Base-by-base conservation (phyloP, 1,140 invertebrate species). In the Drosophila micromelanica region DNA sequence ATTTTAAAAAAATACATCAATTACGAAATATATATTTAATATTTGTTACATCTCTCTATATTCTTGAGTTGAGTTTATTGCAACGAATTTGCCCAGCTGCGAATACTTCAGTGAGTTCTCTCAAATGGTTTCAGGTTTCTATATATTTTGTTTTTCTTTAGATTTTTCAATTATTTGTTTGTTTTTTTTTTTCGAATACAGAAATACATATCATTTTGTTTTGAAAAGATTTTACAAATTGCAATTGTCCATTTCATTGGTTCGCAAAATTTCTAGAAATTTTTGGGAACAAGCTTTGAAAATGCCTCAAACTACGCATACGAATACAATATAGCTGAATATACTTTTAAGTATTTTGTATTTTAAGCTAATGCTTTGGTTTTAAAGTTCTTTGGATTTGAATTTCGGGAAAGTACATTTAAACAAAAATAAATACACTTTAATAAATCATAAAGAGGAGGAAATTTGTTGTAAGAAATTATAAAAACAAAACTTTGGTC, bases 211-310 rank as follows among this genome's bases (percentile, higher is more conserved):
- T 86, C 71, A 75, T 75, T 62, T 43, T 72, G 73, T 59, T 52
- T 80, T 77, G 74, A 85, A 86, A 80, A 65, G 40, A 46, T 73
- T 61, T 71, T 78, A 61, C 75, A 75, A 77, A 64, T 67, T 57
- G 55, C 78, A 45, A 80, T 75, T 76, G 54, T 68, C 43, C 54
- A 60, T 73, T 80, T 71, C 69, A 85, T 49, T 78, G 76, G 73
- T 84, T 87, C 73, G 80, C 80, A 89, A 89, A 89, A 84, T 87
- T 76, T 89, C 84, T 81, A 89, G 80, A 89, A 71, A 55, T 68
- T 87, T 73, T 82, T 73, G 80, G 70, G 84, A 89, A 89, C 84
- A 89, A 89, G 84, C 84, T 89, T 89, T 90, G 84, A 89, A 89
- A 89, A 89, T 89, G 84, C 85, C 67, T 90, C 70, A 89, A 89